These are phyloP conservation scores for Hypotaenidia philippensis DNA, from an alignment of 2,797 vertebrate species.

Conservation along the genomic window DNA sequence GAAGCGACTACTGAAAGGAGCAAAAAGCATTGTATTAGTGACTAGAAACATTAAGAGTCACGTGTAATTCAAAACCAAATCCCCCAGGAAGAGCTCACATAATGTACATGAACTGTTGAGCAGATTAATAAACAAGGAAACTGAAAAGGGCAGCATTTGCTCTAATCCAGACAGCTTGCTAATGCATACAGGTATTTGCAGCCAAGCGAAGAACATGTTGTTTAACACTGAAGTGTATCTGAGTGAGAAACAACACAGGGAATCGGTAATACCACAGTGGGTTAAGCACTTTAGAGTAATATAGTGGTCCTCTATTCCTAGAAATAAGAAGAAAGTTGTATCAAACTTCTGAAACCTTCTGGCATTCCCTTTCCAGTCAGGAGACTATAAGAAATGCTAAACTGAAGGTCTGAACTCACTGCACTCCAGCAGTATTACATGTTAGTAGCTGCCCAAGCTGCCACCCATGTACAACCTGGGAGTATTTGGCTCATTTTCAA, in stretches of 20 bases:
- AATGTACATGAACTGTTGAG: neutral
- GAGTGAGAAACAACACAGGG: neutral
- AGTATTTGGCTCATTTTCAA: neutral
- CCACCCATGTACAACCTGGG: neutral
- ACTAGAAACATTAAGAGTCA: neutral
- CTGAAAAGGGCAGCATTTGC: neutral
- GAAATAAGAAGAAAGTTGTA: neutral
- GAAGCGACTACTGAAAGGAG: neutral
- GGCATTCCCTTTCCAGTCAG: neutral
- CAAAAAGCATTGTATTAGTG: neutral
- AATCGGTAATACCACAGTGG: neutral
- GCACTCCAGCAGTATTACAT: neutral
- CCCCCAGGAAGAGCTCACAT: neutral
- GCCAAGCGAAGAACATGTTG: neutral
- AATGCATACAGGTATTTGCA: neutral
- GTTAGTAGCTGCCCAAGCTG: neutral
- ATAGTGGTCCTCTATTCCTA: neutral
- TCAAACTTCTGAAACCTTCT: neutral
- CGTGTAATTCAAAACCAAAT: slow-evolving; percentile 42
- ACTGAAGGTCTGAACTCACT: neutral
- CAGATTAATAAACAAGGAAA: neutral
- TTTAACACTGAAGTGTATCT: neutral
- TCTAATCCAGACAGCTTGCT: neutral
- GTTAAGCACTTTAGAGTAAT: neutral
- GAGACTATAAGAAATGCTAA: neutral